Percentiles rank a stretch among this genome's conserved stretches.
Conservation (phyloP, 2,113 vertebrate species). For the Polypterus senegalus region DNA sequence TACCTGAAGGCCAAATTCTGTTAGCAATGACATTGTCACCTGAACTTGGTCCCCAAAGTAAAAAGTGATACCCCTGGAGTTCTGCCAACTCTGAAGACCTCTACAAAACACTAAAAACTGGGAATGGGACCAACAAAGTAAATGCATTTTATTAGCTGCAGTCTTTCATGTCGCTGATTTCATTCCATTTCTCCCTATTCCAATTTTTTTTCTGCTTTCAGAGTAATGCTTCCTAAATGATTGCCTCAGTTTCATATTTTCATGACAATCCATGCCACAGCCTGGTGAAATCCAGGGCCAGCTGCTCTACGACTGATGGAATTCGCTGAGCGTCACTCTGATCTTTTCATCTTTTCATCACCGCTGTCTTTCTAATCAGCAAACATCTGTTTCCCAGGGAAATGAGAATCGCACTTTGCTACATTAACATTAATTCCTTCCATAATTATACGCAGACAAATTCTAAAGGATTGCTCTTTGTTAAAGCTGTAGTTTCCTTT, state of each 20-base stretch:
- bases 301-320: conserved; percentile 43
- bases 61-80: not conserved
- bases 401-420: conserved; percentile 17
- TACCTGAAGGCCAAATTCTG: no score
- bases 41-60: no score
- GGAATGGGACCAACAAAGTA: not conserved
- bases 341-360: conserved; percentile 35
- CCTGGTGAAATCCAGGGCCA: conserved; percentile 24
- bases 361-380: conserved; percentile 31
- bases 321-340: conserved; percentile 32
- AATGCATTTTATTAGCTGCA: no score
- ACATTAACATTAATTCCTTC: conserved; percentile 16
- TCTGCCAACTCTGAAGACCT: not conserved
- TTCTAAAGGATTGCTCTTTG: not conserved
- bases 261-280: conserved; percentile 7
- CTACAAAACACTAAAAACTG: not conserved
- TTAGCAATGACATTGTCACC: no score
- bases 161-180: no score
- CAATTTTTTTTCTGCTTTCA: not conserved
- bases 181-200: not conserved
- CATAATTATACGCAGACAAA: not conserved
- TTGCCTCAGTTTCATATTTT: conserved; percentile 1
- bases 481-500: conserved; percentile 1
- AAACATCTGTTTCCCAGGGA: conserved; percentile 34
- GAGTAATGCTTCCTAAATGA: not conserved